Evolutionary conservation across 2,797 vertebrate genomes (phyloP), one percentile per base, ranked within the genome.

Genomic region (Phrynocephalus guinanensis): DNA sequence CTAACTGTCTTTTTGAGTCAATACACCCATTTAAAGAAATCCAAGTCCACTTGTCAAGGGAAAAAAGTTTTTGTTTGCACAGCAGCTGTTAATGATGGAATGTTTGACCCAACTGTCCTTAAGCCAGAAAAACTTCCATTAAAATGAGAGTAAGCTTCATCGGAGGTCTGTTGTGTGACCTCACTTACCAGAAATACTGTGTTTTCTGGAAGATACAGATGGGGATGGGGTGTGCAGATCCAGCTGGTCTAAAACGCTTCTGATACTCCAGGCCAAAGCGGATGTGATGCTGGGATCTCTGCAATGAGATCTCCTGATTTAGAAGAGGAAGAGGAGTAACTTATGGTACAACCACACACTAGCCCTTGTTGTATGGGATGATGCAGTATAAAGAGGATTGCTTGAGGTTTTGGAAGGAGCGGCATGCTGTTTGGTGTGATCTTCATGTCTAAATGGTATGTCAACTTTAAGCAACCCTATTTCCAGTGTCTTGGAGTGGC

Each of bases 61-160:
- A 10, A 68, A 52, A 76, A 84, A 86, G 44, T 38, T 86, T 86
- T 86, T 85, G 77, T 89, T 89, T 85, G 63, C 79, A 82, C 30
- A 82, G n/a, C 80, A 78, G 38, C 67, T 86, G 50, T 86, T 82
- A 86, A 86, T 71, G 88, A 70, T 68, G 84, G 88, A 86, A 86
- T 63, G 83, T 86, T 72, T 82, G 79, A 89, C 79, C 67, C 79
- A 82, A 66, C 67, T 26, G 48, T 71, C 72, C 38, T 33, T 72
- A 71, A 86, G 66, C 66, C 79, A 66, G 79, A 26, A 89, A 86
- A 88, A 66, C 50, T 71, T 66, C 33, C 13, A 66, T 80, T 75
- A 76, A 88, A 75, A 30, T 52, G 50, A 80, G 83, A 38, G 76
- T 70, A 50, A 72, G 82, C 48, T 72, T 60, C 48, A 67, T 72